A percentile compares a stretch with the other conserved stretches of the same genome.
Evolutionary conservation across 2,888 invertebrate genomes (phyloP).

Genomic region (Alsophila aescularia): DNA sequence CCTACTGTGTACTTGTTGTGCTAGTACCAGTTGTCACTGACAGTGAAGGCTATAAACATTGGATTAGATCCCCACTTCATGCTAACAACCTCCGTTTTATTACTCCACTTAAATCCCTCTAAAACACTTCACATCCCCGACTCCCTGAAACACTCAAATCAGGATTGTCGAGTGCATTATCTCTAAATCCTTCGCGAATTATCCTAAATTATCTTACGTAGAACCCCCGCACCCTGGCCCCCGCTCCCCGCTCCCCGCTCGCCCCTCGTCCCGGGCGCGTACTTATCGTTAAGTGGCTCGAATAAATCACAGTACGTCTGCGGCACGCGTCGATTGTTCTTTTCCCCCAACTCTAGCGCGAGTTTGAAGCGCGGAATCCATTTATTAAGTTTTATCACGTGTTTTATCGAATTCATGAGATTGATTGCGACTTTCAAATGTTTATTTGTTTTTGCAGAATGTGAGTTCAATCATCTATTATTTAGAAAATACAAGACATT

Average conservation of each 20-base stretch:
- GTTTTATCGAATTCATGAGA: conserved; percentile 7
- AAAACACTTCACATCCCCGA: neutral
- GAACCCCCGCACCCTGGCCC: neutral
- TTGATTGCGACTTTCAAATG: neutral
- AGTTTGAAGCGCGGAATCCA: neutral
- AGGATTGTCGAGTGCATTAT: conserved; percentile 35
- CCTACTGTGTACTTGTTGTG: no score
- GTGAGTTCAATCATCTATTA: no score
- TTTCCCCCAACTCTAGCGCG: conserved; percentile 6
- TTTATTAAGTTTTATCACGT: conserved; percentile 13
- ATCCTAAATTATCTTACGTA: conserved; percentile 31
- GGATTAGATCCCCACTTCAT: neutral
- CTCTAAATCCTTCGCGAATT: conserved; percentile 36
- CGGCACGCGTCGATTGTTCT: conserved; percentile 36
- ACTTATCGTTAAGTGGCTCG: conserved; percentile 35
- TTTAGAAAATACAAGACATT: no score
- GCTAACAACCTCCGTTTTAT: neutral
- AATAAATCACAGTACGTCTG: conserved; percentile 35
- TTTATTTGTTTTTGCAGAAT: conserved; percentile 10
- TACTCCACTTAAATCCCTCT: neutral
- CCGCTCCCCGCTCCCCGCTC: neutral
- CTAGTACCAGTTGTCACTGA: no score
- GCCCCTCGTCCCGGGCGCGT: conserved; percentile 4
- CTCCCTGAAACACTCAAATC: conserved; percentile 28
- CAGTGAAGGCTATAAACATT: no score